phyloP scores from a whole-genome alignment of 64 coral and sea anemone species.

The Montipora sp. region DNA sequence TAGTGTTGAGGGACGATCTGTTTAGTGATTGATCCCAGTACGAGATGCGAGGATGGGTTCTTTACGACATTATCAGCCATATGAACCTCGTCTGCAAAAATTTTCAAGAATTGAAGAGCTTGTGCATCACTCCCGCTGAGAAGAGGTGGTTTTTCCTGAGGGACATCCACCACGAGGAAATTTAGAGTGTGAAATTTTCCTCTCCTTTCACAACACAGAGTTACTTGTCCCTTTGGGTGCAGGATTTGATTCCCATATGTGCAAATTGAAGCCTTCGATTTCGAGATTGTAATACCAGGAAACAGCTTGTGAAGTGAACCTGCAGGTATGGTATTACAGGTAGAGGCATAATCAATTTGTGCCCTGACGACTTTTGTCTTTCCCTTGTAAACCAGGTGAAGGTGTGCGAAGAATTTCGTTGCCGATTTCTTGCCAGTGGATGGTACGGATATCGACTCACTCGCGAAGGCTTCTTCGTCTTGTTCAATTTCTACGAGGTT shows the following conservation, averaged over 20 bases:
- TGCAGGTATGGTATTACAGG: no score
- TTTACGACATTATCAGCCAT: not conserved
- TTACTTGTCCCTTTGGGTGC: not conserved
- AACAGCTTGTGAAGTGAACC: no score
- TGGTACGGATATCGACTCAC: not conserved
- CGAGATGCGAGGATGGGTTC: not conserved
- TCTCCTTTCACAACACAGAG: slow-evolving; percentile 33
- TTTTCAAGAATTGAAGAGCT: slow-evolving; percentile 31
- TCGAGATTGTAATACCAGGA: no score
- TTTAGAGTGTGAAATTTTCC: slow-evolving; percentile 33
- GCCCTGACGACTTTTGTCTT: not conserved
- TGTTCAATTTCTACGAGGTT: slow-evolving; percentile 10
- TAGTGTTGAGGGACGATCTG: not conserved
- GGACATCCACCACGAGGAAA: slow-evolving; percentile 48
- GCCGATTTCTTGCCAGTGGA: not conserved
- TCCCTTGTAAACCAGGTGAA: slow-evolving; percentile 20
- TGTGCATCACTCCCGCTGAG: slow-evolving; percentile 33
- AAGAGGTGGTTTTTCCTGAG: slow-evolving; percentile 29
- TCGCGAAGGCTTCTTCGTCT: slow-evolving; percentile 39
- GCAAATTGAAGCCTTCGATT: no score
- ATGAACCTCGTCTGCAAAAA: slow-evolving; percentile 9
- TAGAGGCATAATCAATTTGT: no score
- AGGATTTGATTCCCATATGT: no score
- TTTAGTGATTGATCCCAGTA: not conserved
- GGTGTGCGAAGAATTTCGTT: slow-evolving; percentile 14